Conservation (phyloP, 2,797 vertebrate species). For the Gastrophryne carolinensis region DNA sequence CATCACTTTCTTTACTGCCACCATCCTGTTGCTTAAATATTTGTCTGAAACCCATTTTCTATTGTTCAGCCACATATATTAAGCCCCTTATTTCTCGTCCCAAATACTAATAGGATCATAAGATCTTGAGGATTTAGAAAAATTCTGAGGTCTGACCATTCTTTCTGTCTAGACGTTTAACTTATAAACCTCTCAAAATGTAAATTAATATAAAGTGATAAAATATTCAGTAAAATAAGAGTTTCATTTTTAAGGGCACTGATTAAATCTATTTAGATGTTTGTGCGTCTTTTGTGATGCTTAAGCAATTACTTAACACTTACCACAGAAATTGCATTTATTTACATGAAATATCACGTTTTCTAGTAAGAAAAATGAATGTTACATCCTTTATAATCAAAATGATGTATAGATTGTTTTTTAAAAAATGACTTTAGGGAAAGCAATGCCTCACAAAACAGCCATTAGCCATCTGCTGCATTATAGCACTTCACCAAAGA, state of each 20-base stretch:
- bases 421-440: conserved; percentile 44
- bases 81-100: too few relatives aligned
- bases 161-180: too few relatives aligned
- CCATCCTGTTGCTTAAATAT: too few relatives aligned
- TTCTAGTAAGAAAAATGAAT: conserved; percentile 38
- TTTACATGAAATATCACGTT: conserved; percentile 30
- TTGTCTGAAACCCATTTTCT: too few relatives aligned
- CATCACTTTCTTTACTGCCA: too few relatives aligned
- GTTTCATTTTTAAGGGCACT: neutral
- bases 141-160: too few relatives aligned
- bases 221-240: neutral
- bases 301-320: conserved; percentile 27
- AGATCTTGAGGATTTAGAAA: too few relatives aligned
- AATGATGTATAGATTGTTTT: conserved; percentile 49
- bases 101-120: too few relatives aligned
- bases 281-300: neutral
- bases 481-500: conserved; percentile 13
- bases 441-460: conserved; percentile 24
- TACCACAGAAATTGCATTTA: conserved; percentile 24
- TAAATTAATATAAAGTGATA: neutral
- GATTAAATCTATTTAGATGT: conserved; percentile 19
- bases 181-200: too few relatives aligned
- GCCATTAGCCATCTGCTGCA: conserved; percentile 41
- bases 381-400: conserved; percentile 39
- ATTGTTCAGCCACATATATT: too few relatives aligned